A percentile compares a stretch with the other conserved stretches of the same genome.
Evolutionary conservation across 1,140 invertebrate genomes (phyloP).

Genomic region (Aphidius gifuensis): DNA sequence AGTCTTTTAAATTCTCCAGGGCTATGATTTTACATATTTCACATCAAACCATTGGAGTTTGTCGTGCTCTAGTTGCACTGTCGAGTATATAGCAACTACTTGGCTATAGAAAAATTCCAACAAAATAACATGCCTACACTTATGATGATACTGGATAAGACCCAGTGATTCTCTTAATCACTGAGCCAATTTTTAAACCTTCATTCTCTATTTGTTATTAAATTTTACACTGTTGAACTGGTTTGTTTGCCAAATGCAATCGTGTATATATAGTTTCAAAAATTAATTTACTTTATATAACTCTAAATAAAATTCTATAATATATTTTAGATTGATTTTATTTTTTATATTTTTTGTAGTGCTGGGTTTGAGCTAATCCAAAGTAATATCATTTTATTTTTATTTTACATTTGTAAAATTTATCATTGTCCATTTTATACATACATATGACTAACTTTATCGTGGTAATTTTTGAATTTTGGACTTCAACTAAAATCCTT

Average conservation of each 20-base stretch:
- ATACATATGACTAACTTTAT: slow-evolving; percentile 8
- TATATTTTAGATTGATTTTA: no score
- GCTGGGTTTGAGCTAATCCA: no score
- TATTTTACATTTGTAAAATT: no score
- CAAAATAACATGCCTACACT: slow-evolving; percentile 25
- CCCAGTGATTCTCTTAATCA: not conserved
- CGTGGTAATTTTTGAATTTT: slow-evolving; percentile 23
- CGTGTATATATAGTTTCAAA: no score
- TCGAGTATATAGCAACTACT: slow-evolving; percentile 30
- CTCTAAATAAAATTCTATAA: no score
- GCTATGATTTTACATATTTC: slow-evolving; percentile 6
- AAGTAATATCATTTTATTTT: no score
- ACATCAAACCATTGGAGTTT: slow-evolving; percentile 20
- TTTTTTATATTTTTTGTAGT: no score
- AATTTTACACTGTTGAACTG: no score
- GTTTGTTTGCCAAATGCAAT: no score
- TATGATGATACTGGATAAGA: slow-evolving; percentile 24
- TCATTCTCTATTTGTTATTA: no score
- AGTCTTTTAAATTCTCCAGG: slow-evolving; percentile 18
- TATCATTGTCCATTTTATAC: no score
- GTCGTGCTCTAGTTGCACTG: slow-evolving; percentile 35
- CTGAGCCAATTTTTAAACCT: not conserved
- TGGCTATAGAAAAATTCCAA: slow-evolving; percentile 12
- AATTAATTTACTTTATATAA: no score
- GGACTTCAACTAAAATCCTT: slow-evolving; percentile 33